Conservation (phyloP, 1,140 invertebrate genomes). For the Sweltsa coloradensis region DNA sequence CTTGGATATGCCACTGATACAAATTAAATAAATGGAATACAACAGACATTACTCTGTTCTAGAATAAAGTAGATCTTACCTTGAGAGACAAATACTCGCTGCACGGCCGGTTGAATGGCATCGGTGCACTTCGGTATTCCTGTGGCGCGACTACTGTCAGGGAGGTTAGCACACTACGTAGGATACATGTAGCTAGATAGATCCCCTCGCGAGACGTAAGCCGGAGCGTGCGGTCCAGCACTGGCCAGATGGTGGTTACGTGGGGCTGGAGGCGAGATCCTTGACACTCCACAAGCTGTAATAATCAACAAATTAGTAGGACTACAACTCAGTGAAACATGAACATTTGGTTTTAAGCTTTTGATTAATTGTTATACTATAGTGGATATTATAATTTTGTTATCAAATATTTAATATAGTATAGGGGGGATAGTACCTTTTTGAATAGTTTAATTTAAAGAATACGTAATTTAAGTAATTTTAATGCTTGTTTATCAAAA, state of each 20-base stretch:
- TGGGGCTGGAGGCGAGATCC: constrained; percentile 47
- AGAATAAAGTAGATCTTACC: constrained; percentile 29
- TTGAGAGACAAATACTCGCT: constrained; percentile 59
- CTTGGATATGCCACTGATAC: too few relatives aligned
- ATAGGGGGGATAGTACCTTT: too few relatives aligned
- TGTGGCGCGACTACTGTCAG: constrained; percentile 45
- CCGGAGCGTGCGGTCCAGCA: constrained; percentile 48
- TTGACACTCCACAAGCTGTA: constrained; percentile 41
- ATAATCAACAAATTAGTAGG: too few relatives aligned
- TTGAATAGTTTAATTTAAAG: too few relatives aligned
- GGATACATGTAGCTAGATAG: constrained; percentile 35
- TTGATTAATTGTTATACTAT: not conserved
- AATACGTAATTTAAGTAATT: too few relatives aligned
- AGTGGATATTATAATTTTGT: not conserved
- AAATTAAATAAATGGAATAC: too few relatives aligned
- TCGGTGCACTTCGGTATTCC: constrained; percentile 47
- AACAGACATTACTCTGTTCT: too few relatives aligned
- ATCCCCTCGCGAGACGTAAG: constrained; percentile 48
- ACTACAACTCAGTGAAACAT: too few relatives aligned
- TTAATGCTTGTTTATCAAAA: too few relatives aligned
- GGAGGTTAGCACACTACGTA: constrained; percentile 36
- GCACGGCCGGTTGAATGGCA: constrained; percentile 47
- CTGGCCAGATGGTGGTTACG: constrained; percentile 39
- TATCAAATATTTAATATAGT: too few relatives aligned
- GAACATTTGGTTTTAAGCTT: not conserved